Conservation (phyloP, 92 coral and sea anemone species). For the Galaxea fascicularis region DNA sequence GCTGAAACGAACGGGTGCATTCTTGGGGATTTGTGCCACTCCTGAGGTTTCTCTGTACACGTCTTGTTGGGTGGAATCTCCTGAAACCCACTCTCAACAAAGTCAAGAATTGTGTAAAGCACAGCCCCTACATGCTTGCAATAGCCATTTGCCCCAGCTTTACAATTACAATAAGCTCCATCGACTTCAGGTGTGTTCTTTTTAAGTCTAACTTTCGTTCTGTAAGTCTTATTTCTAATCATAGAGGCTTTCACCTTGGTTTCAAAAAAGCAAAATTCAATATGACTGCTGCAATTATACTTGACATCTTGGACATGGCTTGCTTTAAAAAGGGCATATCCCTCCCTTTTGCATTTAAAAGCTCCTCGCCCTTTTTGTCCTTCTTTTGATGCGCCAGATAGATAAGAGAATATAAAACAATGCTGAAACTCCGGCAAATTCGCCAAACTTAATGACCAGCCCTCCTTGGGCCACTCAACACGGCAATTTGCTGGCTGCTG, state of each 20-base stretch:
- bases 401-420: conserved; percentile 19
- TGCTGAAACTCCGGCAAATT: conserved; percentile 19
- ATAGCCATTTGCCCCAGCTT: conserved; percentile 40
- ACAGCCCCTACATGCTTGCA: conserved; percentile 40
- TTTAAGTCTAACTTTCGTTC: neutral
- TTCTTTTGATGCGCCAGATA: conserved; percentile 4
- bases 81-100: conserved; percentile 22
- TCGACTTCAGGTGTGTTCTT: neutral
- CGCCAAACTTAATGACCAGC: neutral
- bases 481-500: neutral
- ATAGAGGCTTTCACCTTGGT: neutral
- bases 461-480: neutral
- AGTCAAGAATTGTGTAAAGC: conserved; percentile 35
- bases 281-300: neutral
- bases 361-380: conserved; percentile 16
- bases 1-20: neutral
- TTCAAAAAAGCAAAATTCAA: too few relatives aligned
- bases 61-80: conserved; percentile 36
- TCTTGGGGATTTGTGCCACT: conserved; percentile 28
- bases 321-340: conserved; percentile 13
- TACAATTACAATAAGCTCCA: neutral
- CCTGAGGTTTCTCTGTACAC: conserved; percentile 52
- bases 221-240: neutral
- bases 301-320: conserved; percentile 5
- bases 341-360: conserved; percentile 20